Evolutionary conservation across 2,888 invertebrate genomes (phyloP).

Genomic region (Leptopterna dolabrata): DNA sequence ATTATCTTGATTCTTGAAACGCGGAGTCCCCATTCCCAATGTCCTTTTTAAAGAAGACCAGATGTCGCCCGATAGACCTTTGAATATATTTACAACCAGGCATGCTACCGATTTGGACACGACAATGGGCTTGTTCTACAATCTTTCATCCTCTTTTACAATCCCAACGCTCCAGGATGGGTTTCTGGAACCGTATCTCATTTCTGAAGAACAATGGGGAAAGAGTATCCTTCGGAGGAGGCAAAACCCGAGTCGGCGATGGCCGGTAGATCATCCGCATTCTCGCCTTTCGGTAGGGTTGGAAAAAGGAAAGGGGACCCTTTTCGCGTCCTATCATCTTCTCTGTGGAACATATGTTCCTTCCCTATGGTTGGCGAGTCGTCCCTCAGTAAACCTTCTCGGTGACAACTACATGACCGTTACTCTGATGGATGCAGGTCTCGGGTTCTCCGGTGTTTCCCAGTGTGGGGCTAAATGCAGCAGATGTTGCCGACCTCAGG

Average conservation of each 20-base stretch:
- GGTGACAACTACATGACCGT: constrained; percentile 7
- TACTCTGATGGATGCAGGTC: constrained; percentile 3
- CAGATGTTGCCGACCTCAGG: background rate
- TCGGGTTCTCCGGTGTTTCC: background rate
- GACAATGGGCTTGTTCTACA: background rate
- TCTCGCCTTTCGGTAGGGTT: background rate
- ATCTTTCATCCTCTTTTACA: constrained; percentile 2
- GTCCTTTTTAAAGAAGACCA: background rate
- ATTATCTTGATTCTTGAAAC: constrained; percentile 1
- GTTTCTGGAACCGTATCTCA: background rate
- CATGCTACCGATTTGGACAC: background rate
- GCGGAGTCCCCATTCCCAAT: background rate
- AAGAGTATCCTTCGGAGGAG: background rate
- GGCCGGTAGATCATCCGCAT: background rate
- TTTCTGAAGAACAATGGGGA: background rate
- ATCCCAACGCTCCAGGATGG: background rate
- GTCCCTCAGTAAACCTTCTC: background rate
- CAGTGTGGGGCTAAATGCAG: constrained; percentile 5
- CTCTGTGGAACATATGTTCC: background rate
- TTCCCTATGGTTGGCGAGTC: background rate
- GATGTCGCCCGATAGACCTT: background rate
- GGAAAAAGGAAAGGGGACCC: background rate
- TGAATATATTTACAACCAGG: background rate
- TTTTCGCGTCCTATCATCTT: background rate
- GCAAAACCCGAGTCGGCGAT: background rate